A percentile compares a stretch with the other conserved stretches of the same genome.
phyloP scores from a whole-genome alignment of 1,140 invertebrate species.

The Lamellibrachia luymesi region DNA sequence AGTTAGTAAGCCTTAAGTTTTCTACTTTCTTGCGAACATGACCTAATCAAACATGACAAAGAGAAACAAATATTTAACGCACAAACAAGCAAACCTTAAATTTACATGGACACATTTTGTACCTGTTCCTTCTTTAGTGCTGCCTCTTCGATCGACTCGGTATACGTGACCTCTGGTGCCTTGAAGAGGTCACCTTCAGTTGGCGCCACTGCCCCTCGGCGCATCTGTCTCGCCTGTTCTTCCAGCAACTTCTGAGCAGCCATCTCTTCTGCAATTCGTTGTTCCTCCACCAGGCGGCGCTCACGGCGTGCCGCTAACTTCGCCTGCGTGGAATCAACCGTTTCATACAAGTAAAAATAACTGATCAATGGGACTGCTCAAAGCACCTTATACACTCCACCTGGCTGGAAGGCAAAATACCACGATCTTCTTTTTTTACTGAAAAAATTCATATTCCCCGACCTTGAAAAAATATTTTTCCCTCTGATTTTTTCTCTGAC shows the following conservation, averaged over 20 bases:
- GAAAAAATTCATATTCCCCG: no score
- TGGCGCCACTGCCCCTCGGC: slow-evolving; percentile 13
- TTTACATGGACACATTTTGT: neutral
- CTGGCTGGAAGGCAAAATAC: no score
- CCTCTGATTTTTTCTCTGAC: no score
- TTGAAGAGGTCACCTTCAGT: slow-evolving; percentile 37
- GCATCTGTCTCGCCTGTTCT: slow-evolving; percentile 45
- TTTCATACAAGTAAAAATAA: neutral
- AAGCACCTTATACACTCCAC: no score
- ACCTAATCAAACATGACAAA: no score
- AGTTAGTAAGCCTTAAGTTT: no score
- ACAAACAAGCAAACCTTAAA: no score
- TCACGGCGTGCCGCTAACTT: slow-evolving; percentile 43
- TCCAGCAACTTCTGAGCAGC: slow-evolving; percentile 44
- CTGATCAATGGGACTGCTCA: neutral
- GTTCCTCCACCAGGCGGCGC: slow-evolving; percentile 36
- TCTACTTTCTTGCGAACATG: no score
- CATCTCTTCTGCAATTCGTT: slow-evolving; percentile 42
- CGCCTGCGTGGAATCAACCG: slow-evolving; percentile 30
- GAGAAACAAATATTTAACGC: no score
- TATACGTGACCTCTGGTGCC: slow-evolving; percentile 38
- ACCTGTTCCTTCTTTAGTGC: slow-evolving; percentile 51
- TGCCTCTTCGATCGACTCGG: slow-evolving; percentile 41
- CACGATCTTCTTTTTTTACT: no score
- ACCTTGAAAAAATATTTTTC: no score